phyloP scores from a whole-genome alignment of 1,140 invertebrate genomes.

The Harlomillsia oculata region DNA sequence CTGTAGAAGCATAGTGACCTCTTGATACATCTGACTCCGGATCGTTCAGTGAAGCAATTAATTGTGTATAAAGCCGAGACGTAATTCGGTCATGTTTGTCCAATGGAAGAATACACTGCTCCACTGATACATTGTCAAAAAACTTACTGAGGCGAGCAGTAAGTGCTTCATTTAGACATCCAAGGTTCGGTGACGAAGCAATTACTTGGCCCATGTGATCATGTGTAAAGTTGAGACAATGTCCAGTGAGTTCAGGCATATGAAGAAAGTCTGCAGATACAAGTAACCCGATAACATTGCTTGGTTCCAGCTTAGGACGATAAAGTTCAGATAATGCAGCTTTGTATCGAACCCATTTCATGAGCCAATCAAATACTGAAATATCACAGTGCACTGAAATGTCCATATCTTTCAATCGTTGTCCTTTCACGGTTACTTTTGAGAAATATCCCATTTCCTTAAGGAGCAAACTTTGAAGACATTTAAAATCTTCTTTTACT shows the following conservation, averaged over 20 bases:
- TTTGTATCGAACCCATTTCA: slow-evolving; percentile 66
- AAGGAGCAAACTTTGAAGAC: slow-evolving; percentile 70
- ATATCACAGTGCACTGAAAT: slow-evolving; percentile 94
- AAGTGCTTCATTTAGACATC: slow-evolving; percentile 69
- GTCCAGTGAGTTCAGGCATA: slow-evolving; percentile 76
- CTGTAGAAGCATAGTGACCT: slow-evolving; percentile 67
- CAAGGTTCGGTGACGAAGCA: slow-evolving; percentile 63
- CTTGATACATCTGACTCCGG: slow-evolving; percentile 56
- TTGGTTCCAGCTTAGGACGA: slow-evolving; percentile 64
- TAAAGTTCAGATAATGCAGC: slow-evolving; percentile 35
- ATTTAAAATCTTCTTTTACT: slow-evolving; percentile 75
- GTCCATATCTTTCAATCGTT: slow-evolving; percentile 84
- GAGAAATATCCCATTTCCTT: slow-evolving; percentile 92
- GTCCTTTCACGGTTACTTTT: slow-evolving; percentile 61
- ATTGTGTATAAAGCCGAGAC: slow-evolving; percentile 67
- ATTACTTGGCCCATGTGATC: slow-evolving; percentile 69
- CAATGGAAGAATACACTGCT: slow-evolving; percentile 43
- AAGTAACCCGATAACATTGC: slow-evolving; percentile 79
- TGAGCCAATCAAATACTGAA: slow-evolving; percentile 88
- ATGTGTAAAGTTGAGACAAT: slow-evolving; percentile 70
- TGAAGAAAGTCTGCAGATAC: slow-evolving; percentile 88
- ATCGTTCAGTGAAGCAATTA: slow-evolving; percentile 63
- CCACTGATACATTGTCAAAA: slow-evolving; percentile 22
- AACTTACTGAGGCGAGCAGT: slow-evolving; percentile 40
- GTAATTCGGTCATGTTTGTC: slow-evolving; percentile 76